Evolutionary conservation across 2,888 invertebrate species (phyloP).

Genomic region (Allophyes oxyacanthae): DNA sequence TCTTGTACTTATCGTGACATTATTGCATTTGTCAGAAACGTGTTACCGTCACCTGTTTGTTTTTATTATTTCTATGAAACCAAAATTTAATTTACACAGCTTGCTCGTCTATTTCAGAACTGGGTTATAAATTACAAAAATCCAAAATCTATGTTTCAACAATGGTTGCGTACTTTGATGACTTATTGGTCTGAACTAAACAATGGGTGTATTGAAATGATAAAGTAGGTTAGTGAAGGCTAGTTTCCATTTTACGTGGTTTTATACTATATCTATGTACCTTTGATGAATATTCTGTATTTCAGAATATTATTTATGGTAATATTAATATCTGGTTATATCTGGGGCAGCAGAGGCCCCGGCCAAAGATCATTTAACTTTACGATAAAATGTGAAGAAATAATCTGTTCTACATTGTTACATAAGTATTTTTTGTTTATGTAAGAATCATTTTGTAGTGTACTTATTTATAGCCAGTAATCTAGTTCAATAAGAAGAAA

Average conservation of each 20-base stretch:
- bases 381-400: too few relatives aligned
- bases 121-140: constrained; percentile 42
- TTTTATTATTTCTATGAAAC: constrained; percentile 18
- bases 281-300: neutral
- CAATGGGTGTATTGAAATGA: constrained; percentile 76
- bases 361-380: too few relatives aligned
- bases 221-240: constrained; percentile 50
- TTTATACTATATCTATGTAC: constrained; percentile 25
- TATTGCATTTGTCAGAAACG: constrained; percentile 4
- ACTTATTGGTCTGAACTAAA: constrained; percentile 58
- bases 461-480: too few relatives aligned
- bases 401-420: too few relatives aligned
- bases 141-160: constrained; percentile 49
- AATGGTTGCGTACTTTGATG: constrained; percentile 57
- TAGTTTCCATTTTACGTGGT: constrained; percentile 23
- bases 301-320: neutral
- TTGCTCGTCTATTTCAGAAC: constrained; percentile 33
- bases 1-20: neutral
- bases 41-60: constrained; percentile 8
- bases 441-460: too few relatives aligned
- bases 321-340: neutral
- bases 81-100: constrained; percentile 33
- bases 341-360: too few relatives aligned
- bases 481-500: too few relatives aligned
- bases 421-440: too few relatives aligned